These are phyloP conservation scores for Campoplex capitator DNA, from an alignment of 2,888 invertebrate species.

Conservation along the genomic window DNA sequence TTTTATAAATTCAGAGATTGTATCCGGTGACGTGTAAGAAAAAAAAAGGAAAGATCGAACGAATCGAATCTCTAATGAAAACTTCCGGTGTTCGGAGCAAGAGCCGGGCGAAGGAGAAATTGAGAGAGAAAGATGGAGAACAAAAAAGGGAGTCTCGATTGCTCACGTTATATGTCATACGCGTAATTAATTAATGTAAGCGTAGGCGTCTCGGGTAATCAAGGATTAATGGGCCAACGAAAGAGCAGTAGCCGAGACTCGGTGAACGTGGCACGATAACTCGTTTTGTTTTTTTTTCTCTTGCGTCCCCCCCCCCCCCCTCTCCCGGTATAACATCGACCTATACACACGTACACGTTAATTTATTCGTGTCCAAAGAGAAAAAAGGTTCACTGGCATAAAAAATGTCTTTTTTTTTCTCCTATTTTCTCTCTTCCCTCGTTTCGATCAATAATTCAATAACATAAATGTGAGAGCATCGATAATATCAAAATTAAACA, in stretches of 20 bases:
- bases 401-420: neutral
- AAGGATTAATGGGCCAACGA: constrained; percentile 58
- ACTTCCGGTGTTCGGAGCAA: constrained; percentile 16
- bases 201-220: constrained; percentile 63
- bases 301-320: neutral
- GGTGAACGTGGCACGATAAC: constrained; percentile 38
- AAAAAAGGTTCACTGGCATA: neutral
- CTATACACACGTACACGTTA: constrained; percentile 6
- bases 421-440: neutral
- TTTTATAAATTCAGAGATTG: constrained; percentile 4
- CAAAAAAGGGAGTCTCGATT: constrained; percentile 16
- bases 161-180: constrained; percentile 39
- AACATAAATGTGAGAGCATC: neutral
- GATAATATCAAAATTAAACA: neutral
- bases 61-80: constrained; percentile 17
- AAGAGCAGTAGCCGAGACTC: constrained; percentile 44
- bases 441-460: neutral
- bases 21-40: neutral
- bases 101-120: neutral
- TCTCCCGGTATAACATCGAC: constrained; percentile 12
- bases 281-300: constrained; percentile 35
- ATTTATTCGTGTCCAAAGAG: neutral
- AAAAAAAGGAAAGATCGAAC: constrained; percentile 3
- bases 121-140: constrained; percentile 10
- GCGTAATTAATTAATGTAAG: constrained; percentile 62